Percentiles rank a stretch among this genome's conserved stretches.
phyloP scores from a whole-genome alignment of 2,888 invertebrate genomes.

The Metacarcinus magister region DNA sequence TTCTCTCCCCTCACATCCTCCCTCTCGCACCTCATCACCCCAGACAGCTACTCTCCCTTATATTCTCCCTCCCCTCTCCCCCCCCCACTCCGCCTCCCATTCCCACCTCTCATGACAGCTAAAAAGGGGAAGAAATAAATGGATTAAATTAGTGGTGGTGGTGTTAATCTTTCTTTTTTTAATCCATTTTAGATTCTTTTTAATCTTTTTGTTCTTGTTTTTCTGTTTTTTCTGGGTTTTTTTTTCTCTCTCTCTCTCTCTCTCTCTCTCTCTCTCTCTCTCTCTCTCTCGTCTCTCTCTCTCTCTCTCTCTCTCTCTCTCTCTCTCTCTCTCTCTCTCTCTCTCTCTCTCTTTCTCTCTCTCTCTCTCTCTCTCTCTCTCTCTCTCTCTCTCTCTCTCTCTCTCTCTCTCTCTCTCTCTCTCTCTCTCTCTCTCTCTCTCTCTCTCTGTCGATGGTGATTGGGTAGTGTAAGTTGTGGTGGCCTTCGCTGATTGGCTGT shows the following conservation, averaged over 20 bases:
- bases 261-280: constrained; percentile 63
- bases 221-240: neutral
- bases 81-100: neutral
- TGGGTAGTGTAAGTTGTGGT: neutral
- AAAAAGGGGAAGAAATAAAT: too few relatives aligned
- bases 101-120: neutral
- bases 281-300: constrained; percentile 61
- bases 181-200: neutral
- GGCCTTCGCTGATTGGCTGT: neutral
- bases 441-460: neutral
- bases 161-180: neutral
- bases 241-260: constrained; percentile 59
- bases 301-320: constrained; percentile 53
- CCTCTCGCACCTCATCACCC: neutral
- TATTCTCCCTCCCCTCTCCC: neutral
- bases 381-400: constrained; percentile 50
- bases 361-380: constrained; percentile 9
- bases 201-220: neutral
- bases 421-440: constrained; percentile 39
- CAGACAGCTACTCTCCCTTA: too few relatives aligned
- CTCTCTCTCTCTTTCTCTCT: neutral
- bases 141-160: too few relatives aligned
- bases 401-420: constrained; percentile 55
- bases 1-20: neutral
- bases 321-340: neutral